phyloP scores from a whole-genome alignment of 2,113 vertebrate species.

The Athene noctua region DNA sequence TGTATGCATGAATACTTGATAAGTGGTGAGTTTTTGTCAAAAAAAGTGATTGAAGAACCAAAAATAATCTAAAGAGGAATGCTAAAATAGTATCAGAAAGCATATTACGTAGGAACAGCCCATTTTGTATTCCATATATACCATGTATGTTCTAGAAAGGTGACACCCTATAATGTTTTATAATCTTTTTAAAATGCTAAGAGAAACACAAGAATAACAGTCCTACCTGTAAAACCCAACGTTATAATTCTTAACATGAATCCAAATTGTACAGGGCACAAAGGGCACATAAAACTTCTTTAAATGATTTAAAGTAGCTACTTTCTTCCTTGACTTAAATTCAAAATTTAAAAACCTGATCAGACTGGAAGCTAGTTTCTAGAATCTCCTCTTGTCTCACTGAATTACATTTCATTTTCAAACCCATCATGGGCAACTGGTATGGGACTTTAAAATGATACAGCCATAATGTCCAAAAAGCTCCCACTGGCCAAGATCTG shows the following conservation, averaged over 20 bases:
- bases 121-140: neutral
- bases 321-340: neutral
- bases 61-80: neutral
- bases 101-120: neutral
- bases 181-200: neutral
- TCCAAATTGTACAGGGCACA: neutral
- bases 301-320: neutral
- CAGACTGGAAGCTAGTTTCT: neutral
- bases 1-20: neutral
- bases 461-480: neutral
- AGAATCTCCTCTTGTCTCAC: neutral
- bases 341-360: neutral
- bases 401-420: neutral
- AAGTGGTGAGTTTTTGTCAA: fast-evolving
- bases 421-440: neutral
- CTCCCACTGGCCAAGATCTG: neutral
- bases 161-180: neutral
- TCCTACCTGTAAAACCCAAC: neutral
- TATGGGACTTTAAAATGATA: neutral
- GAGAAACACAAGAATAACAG: neutral
- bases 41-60: neutral
- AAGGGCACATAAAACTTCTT: neutral
- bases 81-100: neutral
- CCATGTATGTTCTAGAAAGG: neutral
- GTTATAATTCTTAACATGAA: neutral